Percentiles rank a stretch among this genome's conserved stretches.
phyloP scores from a whole-genome alignment of 2,888 invertebrate genomes.

The Galerucella calmariensis region DNA sequence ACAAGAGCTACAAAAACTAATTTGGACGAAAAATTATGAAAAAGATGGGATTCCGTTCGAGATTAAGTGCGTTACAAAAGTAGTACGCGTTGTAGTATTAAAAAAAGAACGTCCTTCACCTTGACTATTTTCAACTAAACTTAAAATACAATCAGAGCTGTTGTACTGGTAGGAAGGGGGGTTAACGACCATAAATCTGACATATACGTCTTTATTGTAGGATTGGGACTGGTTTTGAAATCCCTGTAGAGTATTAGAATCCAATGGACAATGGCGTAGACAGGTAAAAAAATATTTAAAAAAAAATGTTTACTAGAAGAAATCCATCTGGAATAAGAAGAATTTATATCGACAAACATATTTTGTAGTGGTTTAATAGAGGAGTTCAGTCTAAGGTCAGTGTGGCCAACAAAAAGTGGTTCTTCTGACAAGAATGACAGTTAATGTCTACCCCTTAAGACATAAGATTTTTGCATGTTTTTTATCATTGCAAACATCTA shows the following conservation, averaged over 20 bases:
- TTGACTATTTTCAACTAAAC: slow-evolving; percentile 15
- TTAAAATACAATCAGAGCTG: slow-evolving; percentile 35
- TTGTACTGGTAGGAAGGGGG: slow-evolving; percentile 57
- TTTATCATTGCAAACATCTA: no score
- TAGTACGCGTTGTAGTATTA: not conserved
- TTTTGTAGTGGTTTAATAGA: no score
- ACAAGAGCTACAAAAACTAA: no score
- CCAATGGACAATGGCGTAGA: slow-evolving; percentile 28
- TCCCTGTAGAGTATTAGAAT: slow-evolving; percentile 47
- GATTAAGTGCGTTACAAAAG: no score
- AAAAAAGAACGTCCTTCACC: slow-evolving; percentile 14
- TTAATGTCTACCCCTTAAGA: no score
- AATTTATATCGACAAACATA: no score
- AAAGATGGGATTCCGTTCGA: no score
- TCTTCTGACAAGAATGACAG: no score
- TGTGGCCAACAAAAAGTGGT: no score
- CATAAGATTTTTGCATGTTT: no score
- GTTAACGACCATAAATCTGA: slow-evolving; percentile 63
- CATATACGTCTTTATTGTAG: slow-evolving; percentile 64
- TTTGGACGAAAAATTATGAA: no score
- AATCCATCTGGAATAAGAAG: not conserved
- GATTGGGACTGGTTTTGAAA: slow-evolving; percentile 55
- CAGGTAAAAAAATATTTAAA: not conserved
- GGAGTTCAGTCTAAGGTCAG: no score
- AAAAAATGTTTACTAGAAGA: not conserved